Evolutionary conservation across 2,797 vertebrate genomes (phyloP), one percentile per base, ranked within the genome.

Genomic region (Tympanoctomys barrerae): DNA sequence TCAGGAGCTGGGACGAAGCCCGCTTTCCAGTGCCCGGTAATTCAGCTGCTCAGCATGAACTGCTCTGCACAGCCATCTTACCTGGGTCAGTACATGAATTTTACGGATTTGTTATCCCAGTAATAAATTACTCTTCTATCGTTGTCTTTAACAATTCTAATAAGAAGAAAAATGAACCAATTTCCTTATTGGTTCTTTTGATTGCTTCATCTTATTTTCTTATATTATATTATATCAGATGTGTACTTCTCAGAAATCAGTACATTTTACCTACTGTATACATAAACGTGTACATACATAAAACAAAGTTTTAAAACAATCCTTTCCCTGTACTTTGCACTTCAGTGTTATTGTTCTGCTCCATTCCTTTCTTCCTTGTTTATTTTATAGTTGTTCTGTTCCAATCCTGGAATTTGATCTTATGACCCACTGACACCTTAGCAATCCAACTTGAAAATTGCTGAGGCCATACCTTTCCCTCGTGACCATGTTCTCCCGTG

Each of bases 341-440:
- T 77, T 77, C 39, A 3, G 11, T 93, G 7, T 90, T 68, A 26
- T 52, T 86, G 1, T 73, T 86, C 64, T 59, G 26, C 42, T 42
- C 42, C 42, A 68, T n/a, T 77, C 5, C 7, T 19, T 90, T 66
- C 39, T 7, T 39, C n/a, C 88, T 49, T 42, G 33, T 71, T 71
- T 70, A 49, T 77, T 81, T 16, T 22, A 77, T 59, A 81, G 36
- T 68, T 75, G 22, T 42, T 80, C 19, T 61, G 68, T 59, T 75
- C 57, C 16, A 71, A 80, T 75, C 49, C n/a, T 66, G 2, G 89
- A 64, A 91, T 93, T 89, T 87, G 39, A 96, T 80, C 46, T 92
- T 42, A 52, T 21, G 31, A 80, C 68, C 46, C 16, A 73, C n/a
- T 68, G 68, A 66, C 39, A 14, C 83, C 31, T 94, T 78, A 75